A percentile compares a stretch with the other conserved stretches of the same genome.
phyloP scores from a whole-genome alignment of 2,113 vertebrate genomes.

The Agapornis roseicollis region DNA sequence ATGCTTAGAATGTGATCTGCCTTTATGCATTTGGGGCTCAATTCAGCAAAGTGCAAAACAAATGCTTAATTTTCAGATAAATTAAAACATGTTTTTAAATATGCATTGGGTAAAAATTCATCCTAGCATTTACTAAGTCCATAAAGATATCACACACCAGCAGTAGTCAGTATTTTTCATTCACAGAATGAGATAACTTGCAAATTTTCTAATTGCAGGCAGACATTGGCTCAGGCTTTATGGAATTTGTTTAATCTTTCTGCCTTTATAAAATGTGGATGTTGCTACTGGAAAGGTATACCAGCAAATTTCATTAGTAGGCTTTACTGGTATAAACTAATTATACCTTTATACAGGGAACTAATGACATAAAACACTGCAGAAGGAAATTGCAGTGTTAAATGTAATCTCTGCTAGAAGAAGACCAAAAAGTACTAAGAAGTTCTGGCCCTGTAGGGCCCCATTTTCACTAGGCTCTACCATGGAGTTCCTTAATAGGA shows the following conservation, averaged over 20 bases:
- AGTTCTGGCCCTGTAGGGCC: no score
- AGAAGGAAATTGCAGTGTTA: neutral
- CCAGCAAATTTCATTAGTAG: neutral
- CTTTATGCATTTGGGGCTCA: neutral
- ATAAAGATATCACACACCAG: neutral
- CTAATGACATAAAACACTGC: neutral
- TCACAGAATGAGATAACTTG: neutral
- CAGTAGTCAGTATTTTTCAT: neutral
- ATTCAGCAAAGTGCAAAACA: neutral
- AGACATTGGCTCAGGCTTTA: neutral
- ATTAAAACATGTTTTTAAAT: neutral
- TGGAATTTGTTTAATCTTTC: neutral
- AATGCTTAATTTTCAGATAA: neutral
- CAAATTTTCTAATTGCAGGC: neutral
- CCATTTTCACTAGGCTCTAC: neutral
- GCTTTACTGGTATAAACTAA: neutral
- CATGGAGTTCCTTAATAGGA: neutral
- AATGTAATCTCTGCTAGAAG: neutral
- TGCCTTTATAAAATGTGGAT: neutral
- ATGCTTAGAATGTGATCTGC: neutral
- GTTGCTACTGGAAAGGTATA: neutral
- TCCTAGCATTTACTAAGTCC: neutral
- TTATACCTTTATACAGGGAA: neutral
- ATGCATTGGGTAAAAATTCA: neutral
- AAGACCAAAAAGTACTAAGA: neutral